Conservation (phyloP, 1,140 invertebrate genomes). For the Drosophila leontia region DNA sequence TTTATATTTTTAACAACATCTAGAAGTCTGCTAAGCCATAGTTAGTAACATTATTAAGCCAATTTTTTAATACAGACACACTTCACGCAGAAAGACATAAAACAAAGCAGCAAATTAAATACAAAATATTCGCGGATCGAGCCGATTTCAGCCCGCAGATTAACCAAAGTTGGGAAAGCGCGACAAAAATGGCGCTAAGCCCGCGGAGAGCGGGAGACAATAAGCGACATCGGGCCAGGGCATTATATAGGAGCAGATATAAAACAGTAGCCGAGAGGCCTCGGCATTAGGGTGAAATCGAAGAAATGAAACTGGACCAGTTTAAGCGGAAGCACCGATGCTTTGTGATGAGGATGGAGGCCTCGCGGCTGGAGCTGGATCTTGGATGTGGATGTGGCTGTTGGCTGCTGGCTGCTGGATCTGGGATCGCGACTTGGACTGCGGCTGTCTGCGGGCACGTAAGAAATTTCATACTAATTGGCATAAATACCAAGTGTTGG, state of each 20-base stretch:
- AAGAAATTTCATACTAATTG: slow-evolving; percentile 85
- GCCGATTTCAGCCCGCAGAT: slow-evolving; percentile 62
- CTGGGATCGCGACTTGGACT: slow-evolving; percentile 29
- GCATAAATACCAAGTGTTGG: slow-evolving; percentile 85
- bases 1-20: not conserved
- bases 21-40: not conserved
- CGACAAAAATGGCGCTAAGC: slow-evolving; percentile 81
- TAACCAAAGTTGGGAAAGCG: slow-evolving; percentile 64
- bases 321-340: slow-evolving; percentile 81
- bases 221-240: slow-evolving; percentile 35
- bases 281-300: slow-evolving; percentile 80
- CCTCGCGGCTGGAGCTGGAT: slow-evolving; percentile 29
- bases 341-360: slow-evolving; percentile 41
- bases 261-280: slow-evolving; percentile 19
- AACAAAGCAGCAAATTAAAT: slow-evolving; percentile 46
- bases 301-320: slow-evolving; percentile 81
- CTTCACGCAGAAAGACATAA: not conserved
- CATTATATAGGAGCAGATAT: slow-evolving; percentile 36
- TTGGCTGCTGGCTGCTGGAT: not conserved
- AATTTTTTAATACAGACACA: slow-evolving; percentile 9
- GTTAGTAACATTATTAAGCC: slow-evolving; percentile 8
- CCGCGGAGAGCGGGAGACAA: slow-evolving; percentile 44
- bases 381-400: slow-evolving; percentile 23
- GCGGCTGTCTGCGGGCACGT: slow-evolving; percentile 78
- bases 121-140: slow-evolving; percentile 42